Evolutionary conservation across 2,113 vertebrate genomes (phyloP), one percentile per base, ranked within the genome.

Genomic region (Mesoclemmys tuberculata): DNA sequence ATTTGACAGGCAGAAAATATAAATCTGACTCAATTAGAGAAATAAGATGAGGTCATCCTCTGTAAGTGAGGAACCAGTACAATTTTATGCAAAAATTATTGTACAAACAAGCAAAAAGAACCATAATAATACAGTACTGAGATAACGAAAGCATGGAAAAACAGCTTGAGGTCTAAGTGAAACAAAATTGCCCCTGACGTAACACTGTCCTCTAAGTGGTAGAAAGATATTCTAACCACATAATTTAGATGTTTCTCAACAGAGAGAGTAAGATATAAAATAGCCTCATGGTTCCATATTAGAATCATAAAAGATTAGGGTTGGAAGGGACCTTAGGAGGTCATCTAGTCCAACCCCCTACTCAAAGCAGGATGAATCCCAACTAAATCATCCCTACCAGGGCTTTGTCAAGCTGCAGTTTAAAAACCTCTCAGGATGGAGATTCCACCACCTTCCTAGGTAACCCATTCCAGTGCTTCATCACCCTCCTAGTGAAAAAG

Each of bases 201-300:
- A 93, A 92, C 92, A 94, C 87, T 84, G 86, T 92, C 84, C 48
- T 92, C 29, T 82, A 93, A 90, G 83, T 93, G 93, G 56, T 31
- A 94, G 82, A 93, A 95, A 21, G 89, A 85, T 52, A 64, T 94
- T 95, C 93, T 85, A 95, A 93, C 84, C 86, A 90, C 92, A 80
- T 93, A 95, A 97, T 97, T 95, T 96, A 95, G 88, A 90, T 80
- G 38, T 82, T 92, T 97, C 89, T 94, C 11, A 78, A 92, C 95
- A 91, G 80, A 92, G 79, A 90, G 35, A 41, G 22, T 68, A 29
- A 18, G 81, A 77, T 55, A 92, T 94, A 92, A 92, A n/a, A 46
- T 88, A 90, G 85, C 24, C 58, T 89, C 93, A 77, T 93, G 90
- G 86, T 68, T 97, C 97, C 87, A 90, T 41, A 56, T 14, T 52